phyloP scores from a whole-genome alignment of 2,888 invertebrate species.

The Xestia ashworthii region DNA sequence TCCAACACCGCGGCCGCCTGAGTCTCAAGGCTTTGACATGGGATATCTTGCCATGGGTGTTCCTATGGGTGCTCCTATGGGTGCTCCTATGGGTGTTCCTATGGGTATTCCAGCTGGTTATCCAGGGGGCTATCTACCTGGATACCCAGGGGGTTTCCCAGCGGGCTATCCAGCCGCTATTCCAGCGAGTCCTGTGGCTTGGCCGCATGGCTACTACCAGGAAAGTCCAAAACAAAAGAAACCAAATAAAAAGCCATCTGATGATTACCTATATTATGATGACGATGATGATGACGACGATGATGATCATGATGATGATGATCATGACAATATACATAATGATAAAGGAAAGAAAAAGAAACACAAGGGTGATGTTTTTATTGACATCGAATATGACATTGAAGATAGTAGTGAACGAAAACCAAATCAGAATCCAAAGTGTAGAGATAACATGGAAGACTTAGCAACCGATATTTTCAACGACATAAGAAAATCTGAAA shows the following conservation, averaged over 20 bases:
- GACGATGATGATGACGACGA: slow-evolving; percentile 56
- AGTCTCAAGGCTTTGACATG: slow-evolving; percentile 5
- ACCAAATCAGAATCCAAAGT: slow-evolving; percentile 43
- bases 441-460: slow-evolving; percentile 35
- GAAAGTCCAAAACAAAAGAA: slow-evolving; percentile 69
- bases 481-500: slow-evolving; percentile 62
- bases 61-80: slow-evolving; percentile 42
- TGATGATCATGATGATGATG: slow-evolving; percentile 7
- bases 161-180: slow-evolving; percentile 7
- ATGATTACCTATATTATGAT: slow-evolving; percentile 71
- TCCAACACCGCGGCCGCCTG: background rate
- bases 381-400: slow-evolving; percentile 44
- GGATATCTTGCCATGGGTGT: slow-evolving; percentile 31
- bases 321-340: slow-evolving; percentile 43
- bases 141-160: slow-evolving; percentile 6
- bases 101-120: slow-evolving; percentile 33
- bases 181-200: slow-evolving; percentile 19
- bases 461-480: slow-evolving; percentile 53
- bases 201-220: slow-evolving; percentile 64
- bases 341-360: slow-evolving; percentile 25
- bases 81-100: slow-evolving; percentile 35
- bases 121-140: slow-evolving; percentile 1
- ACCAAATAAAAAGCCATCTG: slow-evolving; percentile 60
- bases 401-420: slow-evolving; percentile 39
- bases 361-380: slow-evolving; percentile 7